Evolutionary conservation across 2,797 vertebrate genomes (phyloP).

Genomic region (Hylomyscus alleni): DNA sequence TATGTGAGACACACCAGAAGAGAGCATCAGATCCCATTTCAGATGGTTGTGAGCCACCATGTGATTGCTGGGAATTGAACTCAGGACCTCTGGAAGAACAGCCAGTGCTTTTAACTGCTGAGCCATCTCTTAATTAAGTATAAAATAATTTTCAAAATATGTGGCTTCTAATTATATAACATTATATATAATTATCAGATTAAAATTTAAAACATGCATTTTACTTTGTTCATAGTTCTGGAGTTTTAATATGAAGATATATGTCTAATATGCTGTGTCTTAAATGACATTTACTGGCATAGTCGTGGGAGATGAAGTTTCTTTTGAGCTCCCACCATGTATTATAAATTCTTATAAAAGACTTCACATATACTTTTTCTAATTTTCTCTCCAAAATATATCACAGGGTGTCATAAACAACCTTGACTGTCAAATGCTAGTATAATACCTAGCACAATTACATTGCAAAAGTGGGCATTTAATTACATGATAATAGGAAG

Average conservation of each 20-base stretch:
- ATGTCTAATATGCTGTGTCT: not conserved
- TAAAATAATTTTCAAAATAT: not conserved
- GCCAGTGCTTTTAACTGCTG: no score
- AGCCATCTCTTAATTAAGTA: not conserved
- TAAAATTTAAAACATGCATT: not conserved
- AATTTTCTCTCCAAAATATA: not conserved
- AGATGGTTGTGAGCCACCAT: no score
- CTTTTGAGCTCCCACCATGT: not conserved
- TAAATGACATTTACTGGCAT: not conserved
- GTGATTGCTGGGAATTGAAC: no score
- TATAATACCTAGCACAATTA: not conserved
- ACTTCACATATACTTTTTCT: not conserved
- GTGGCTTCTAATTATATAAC: not conserved
- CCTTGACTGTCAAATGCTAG: not conserved
- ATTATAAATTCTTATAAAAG: not conserved
- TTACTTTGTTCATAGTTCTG: not conserved
- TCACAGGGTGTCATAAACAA: not conserved
- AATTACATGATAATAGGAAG: not conserved
- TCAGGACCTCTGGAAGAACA: no score
- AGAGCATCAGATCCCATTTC: no score
- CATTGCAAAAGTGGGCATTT: not conserved
- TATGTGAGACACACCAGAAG: no score
- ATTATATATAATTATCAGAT: not conserved
- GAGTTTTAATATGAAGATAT: not conserved
- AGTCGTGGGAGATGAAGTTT: not conserved